Percentiles rank a stretch among this genome's conserved stretches.
Evolutionary conservation across 1,140 invertebrate genomes (phyloP).

Genomic region (Magallana angulata): DNA sequence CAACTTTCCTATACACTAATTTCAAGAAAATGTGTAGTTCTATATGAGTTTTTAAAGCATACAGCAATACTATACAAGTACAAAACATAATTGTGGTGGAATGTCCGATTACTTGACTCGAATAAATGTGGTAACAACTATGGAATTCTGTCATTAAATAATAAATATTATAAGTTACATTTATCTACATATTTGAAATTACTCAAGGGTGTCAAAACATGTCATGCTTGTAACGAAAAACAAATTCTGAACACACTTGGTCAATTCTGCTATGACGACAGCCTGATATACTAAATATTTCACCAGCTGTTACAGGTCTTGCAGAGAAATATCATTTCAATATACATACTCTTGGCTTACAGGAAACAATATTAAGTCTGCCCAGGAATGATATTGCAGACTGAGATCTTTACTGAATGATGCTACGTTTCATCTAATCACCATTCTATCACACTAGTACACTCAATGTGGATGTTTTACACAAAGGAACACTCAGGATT

Average conservation of each 20-base stretch:
- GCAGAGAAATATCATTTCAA: too few relatives aligned
- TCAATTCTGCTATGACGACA: not conserved
- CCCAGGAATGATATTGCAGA: too few relatives aligned
- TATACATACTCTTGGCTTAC: too few relatives aligned
- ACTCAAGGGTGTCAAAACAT: not conserved
- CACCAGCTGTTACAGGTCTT: not conserved
- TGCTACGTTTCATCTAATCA: too few relatives aligned
- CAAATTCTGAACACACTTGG: slow-evolving; percentile 3
- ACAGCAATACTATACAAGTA: too few relatives aligned
- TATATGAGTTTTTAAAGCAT: too few relatives aligned
- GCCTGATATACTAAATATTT: not conserved
- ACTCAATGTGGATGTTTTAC: too few relatives aligned
- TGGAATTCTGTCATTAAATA: not conserved
- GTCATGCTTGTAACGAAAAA: not conserved
- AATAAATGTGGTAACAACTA: not conserved
- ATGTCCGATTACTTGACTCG: not conserved
- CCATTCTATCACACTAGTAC: too few relatives aligned
- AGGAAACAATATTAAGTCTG: too few relatives aligned
- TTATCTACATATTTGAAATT: not conserved
- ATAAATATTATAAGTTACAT: not conserved
- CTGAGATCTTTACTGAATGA: too few relatives aligned
- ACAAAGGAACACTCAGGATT: not conserved
- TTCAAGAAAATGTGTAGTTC: too few relatives aligned
- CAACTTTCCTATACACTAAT: too few relatives aligned
- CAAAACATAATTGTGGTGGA: not conserved